Evolutionary conservation across 2,888 invertebrate species (phyloP), one percentile per base, ranked within the genome.

Genomic region (Choristoneura rosaceana): DNA sequence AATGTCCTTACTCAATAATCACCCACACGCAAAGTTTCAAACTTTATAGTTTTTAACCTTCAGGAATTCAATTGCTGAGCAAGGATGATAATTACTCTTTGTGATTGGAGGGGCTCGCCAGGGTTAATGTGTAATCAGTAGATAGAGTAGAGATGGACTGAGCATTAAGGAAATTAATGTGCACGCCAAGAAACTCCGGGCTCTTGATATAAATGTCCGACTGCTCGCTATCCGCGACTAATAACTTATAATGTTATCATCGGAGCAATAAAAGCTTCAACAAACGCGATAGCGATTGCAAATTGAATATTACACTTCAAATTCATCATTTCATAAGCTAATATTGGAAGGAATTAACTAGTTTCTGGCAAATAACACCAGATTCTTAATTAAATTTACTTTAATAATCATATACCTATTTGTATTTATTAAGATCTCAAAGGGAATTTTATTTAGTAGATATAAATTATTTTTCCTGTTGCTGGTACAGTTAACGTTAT

Each of bases 81-180:
- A 4, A 33, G 25, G 50, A 70, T 65, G 38, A 60, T 47, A 12
- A 41, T 50, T 60, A 38, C 50, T 68, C 47, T 47, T 61, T 50
- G 61, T 61, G 25, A 52, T 50, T 52, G 47, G 41, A 60, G 61
- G 61, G 61, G 65, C 52, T 65, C 59, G 33, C 41, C 15, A 33
- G 33, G 50, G 52, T 66, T 65, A 66, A 45, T 66, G 66, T 71
- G 52, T 66, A 71, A 71, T 71, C 66, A 61, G 52, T 17, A 61
- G 70, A 66, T 66, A 71, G 41, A 71, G 43, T 60, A 52, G 65
- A 66, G 61, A 71, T 45, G 52, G 66, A 55, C 61, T 45, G 66
- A 61, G 61, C 71, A 66, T 71, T 71, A 71, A 71, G 66, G 17
- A 52, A 66, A 66, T 66, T 43, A 66, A 66, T 61, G 60, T 71